Evolutionary conservation across 2,797 vertebrate genomes (phyloP), one percentile per base, ranked within the genome.

Genomic region (Echiichthys vipera): DNA sequence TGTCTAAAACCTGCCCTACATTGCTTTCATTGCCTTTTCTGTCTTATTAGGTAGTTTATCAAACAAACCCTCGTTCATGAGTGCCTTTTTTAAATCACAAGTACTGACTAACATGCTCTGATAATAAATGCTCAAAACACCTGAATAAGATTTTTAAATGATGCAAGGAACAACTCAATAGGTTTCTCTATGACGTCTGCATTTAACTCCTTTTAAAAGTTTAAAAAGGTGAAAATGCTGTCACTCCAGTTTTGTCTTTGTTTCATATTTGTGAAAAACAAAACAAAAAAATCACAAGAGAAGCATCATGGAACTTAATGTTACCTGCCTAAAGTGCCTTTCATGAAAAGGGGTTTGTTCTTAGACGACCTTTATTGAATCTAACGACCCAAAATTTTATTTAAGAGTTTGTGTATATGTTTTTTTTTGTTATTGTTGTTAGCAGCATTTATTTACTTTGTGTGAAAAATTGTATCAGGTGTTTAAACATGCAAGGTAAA

Each of bases 21-120:
- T 14, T 32, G 39, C 11, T 6, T 24, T 49, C 22, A 46, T 42
- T 36, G 46, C 53, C 51, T 54, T 47, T 51, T 71, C 9, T 42
- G 2, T 43, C 15, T 74, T 15, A 54, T 4, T 15, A 14, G 18
- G 17, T 30, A 29, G 12, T 20, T 42, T 50, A 37, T 49, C 17
- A 56, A 65, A 53, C 27, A 46, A 36, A 37, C n/a, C 20, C 7
- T 77, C n/a, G 45, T 54, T 55, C 17, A 45, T 15, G 25, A 66
- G 67, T 64, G 66, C 70, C 71, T 84, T 71, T 69, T 63, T n/a
- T n/a, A n/a, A n/a, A 45, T 61, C 55, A 20, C 36, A 63, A 50
- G 18, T 34, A 65, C 79, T 50, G 27, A 42, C 58, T n/a, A 40
- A 50, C 30, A 56, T 34, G 49, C 24, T 57, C 50, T 18, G 20